Conservation (phyloP, 2,113 vertebrate species). For the Myodes glareolus region DNA sequence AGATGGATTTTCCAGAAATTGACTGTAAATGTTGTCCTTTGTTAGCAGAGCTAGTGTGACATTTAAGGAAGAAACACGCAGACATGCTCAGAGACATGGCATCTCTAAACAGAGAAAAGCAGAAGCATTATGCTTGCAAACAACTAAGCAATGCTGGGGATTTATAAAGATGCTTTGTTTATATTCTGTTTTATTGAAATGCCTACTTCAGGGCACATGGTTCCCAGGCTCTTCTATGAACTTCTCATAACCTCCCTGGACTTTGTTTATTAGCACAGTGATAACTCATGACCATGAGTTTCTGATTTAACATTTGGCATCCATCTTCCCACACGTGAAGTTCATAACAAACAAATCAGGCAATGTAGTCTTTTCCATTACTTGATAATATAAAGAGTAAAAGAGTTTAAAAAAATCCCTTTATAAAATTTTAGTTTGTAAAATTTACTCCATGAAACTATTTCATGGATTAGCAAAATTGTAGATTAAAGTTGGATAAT, state of each 20-base stretch:
- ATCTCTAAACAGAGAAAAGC: slow-evolving; percentile 65
- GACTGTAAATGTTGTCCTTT: slow-evolving; percentile 61
- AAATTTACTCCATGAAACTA: not conserved
- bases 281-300: slow-evolving; percentile 20
- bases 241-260: not conserved
- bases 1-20: slow-evolving; percentile 76
- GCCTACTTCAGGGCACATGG: slow-evolving; percentile 32
- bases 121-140: slow-evolving; percentile 47
- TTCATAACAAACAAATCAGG: not conserved
- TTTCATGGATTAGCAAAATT: not conserved
- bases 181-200: slow-evolving; percentile 18
- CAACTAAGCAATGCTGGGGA: not conserved
- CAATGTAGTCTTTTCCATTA: not conserved
- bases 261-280: not conserved
- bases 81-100: not conserved
- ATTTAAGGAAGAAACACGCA: slow-evolving; percentile 55
- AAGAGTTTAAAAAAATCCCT: not conserved
- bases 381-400: not conserved
- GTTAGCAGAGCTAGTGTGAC: slow-evolving; percentile 21
- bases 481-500: not conserved
- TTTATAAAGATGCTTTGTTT: slow-evolving; percentile 55
- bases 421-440: not conserved
- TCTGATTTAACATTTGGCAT: not conserved
- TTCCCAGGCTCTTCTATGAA: not conserved
- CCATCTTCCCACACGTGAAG: not conserved